Evolutionary conservation across 2,888 invertebrate genomes (phyloP), one percentile per base, ranked within the genome.

Genomic region (Cantharis rufa): DNA sequence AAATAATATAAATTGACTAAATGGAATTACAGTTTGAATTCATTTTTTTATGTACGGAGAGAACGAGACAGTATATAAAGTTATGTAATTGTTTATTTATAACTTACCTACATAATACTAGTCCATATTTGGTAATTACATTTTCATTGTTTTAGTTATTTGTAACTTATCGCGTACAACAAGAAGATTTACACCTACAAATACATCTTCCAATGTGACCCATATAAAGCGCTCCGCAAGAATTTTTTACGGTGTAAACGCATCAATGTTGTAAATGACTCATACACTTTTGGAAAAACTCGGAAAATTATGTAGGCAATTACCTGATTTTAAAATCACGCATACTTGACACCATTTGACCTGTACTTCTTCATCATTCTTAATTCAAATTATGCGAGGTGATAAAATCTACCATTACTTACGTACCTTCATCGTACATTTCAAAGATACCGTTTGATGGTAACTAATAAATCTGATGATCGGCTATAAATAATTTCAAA

Each of bases 1-100:
- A 62, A 73, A 73, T 73, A 73, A 73, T 73, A 69, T 73, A 73
- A 69, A 73, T 61, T 69, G 69, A 48, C 73, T 73, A 66, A 66
- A 66, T 16, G 21, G 64, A 66, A 21, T 66, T 66, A 66, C 64
- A 66, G 64, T 21, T 66, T 21, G 64, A 16, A 66, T n/a, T 48
- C 7, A 48, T 48, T 48, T 48, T 48, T 48, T 48, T 48, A 48
- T 48, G 48, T 48, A 48, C 48, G n/a, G 48, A 48, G n/a, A 48
- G n/a, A n/a, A n/a, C 48, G 48, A 48, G n/a, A 48, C 48, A n/a
- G n/a, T n/a, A n/a, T n/a, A 48, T 48, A 48, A 48, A 48, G 48
- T 48, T 48, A 48, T 48, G 48, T 48, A 48, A 48, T 48, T 48
- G 48, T 48, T 48, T 48, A 48, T 48, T 48, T 48, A 48, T 48